phyloP scores from a whole-genome alignment of 2,888 invertebrate species.

The Minunthozetes semirufus region DNA sequence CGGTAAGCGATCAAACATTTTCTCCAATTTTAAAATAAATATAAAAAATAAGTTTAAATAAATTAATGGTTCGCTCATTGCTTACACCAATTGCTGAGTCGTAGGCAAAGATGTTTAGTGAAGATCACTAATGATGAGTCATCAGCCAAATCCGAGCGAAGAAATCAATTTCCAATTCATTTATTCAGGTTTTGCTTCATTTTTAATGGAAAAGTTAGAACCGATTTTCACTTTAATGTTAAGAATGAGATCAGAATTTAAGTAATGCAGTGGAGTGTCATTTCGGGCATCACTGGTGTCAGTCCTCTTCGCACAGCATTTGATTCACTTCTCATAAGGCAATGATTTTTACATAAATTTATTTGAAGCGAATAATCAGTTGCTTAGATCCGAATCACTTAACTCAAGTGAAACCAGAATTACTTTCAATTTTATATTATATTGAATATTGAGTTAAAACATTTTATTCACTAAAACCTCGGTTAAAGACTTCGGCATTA shows the following conservation, averaged over 20 bases:
- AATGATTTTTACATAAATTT: too few relatives aligned
- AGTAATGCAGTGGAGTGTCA: slow-evolving; percentile 10
- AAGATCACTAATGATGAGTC: background rate
- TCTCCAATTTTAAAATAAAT: background rate
- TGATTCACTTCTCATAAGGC: too few relatives aligned
- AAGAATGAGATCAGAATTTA: background rate
- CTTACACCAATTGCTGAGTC: background rate
- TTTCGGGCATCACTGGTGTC: background rate
- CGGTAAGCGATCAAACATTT: slow-evolving; percentile 19
- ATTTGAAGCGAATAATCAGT: too few relatives aligned
- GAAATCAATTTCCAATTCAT: too few relatives aligned
- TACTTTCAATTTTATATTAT: too few relatives aligned
- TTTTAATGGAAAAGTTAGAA: background rate
- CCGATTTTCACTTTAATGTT: background rate
- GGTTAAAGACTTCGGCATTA: too few relatives aligned
- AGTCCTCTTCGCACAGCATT: background rate
- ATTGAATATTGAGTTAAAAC: too few relatives aligned
- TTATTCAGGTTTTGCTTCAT: too few relatives aligned
- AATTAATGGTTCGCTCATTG: background rate
- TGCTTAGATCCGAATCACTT: too few relatives aligned
- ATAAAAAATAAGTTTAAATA: background rate
- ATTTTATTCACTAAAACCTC: too few relatives aligned
- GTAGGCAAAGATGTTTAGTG: background rate
- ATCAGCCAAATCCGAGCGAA: too few relatives aligned
- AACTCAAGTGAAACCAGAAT: too few relatives aligned